Percentiles rank a stretch among this genome's conserved stretches.
Evolutionary conservation across 2,888 invertebrate genomes (phyloP).

Genomic region (Ypsolopha scabrella): DNA sequence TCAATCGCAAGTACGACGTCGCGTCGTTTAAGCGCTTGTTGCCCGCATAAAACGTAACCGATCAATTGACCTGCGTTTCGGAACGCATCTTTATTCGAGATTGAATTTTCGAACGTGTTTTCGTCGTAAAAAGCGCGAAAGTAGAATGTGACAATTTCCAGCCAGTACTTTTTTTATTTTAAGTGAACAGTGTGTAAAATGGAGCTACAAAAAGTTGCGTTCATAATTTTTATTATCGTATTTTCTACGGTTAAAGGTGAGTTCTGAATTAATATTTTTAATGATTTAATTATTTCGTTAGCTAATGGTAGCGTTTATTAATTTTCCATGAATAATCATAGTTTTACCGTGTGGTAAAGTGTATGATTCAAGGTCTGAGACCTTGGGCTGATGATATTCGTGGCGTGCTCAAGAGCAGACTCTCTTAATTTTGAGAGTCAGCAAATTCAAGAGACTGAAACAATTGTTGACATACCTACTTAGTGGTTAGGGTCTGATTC

Average conservation of each 20-base stretch:
- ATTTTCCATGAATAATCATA: no score
- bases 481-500: no score
- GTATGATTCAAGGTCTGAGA: no score
- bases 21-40: not conserved
- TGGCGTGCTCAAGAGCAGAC: no score
- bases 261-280: not conserved
- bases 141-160: slow-evolving; percentile 26
- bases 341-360: no score
- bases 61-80: slow-evolving; percentile 21
- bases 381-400: no score
- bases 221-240: not conserved
- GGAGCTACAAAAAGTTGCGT: not conserved
- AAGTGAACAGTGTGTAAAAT: not conserved
- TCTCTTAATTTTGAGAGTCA: no score
- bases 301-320: not conserved
- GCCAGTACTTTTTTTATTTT: not conserved
- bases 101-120: slow-evolving; percentile 23
- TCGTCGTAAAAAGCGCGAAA: slow-evolving; percentile 28
- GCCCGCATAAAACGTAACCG: slow-evolving; percentile 13
- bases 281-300: not conserved
- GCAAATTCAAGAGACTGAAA: no score
- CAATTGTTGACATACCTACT: no score
- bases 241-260: not conserved
- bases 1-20: slow-evolving; percentile 16
- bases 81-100: slow-evolving; percentile 20